Percentiles rank a stretch among this genome's conserved stretches.
phyloP scores from a whole-genome alignment of 1,140 invertebrate species.

The Himalopsyche phryganea region DNA sequence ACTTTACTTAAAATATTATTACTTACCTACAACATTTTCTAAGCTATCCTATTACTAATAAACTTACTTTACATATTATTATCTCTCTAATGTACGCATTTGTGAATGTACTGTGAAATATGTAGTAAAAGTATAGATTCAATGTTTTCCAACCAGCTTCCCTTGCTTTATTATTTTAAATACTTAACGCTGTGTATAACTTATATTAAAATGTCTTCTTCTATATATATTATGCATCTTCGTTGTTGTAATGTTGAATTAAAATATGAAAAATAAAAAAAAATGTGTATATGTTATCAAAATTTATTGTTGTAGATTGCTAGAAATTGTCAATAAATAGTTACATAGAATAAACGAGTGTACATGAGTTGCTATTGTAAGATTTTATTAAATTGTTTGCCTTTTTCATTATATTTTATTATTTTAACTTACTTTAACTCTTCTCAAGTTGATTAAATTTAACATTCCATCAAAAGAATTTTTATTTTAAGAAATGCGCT shows the following conservation, averaged over 20 bases:
- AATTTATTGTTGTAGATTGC: slow-evolving; percentile 33
- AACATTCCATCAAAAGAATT: too few relatives aligned
- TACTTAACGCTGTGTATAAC: slow-evolving; percentile 14
- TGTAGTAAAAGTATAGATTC: background rate
- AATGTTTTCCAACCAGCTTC: background rate
- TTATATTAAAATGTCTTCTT: slow-evolving; percentile 17
- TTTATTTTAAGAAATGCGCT: too few relatives aligned
- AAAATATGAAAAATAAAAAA: slow-evolving; percentile 29
- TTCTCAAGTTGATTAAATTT: too few relatives aligned
- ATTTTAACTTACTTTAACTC: too few relatives aligned
- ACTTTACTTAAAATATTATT: background rate
- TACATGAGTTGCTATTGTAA: slow-evolving; percentile 19
- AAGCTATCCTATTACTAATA: background rate
- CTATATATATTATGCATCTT: slow-evolving; percentile 32
- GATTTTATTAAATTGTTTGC: background rate
- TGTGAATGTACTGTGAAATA: background rate
- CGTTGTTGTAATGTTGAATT: slow-evolving; percentile 34
- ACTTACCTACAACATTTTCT: background rate
- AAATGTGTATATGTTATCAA: slow-evolving; percentile 34
- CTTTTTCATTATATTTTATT: background rate
- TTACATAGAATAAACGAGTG: slow-evolving; percentile 21
- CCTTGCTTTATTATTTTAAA: too few relatives aligned
- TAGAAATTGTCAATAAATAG: slow-evolving; percentile 33
- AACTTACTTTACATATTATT: background rate
- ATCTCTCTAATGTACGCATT: background rate